Evolutionary conservation across 53 echinoderm and acorn worm species (phyloP).

Genomic region (Temnopleurus reevesii): DNA sequence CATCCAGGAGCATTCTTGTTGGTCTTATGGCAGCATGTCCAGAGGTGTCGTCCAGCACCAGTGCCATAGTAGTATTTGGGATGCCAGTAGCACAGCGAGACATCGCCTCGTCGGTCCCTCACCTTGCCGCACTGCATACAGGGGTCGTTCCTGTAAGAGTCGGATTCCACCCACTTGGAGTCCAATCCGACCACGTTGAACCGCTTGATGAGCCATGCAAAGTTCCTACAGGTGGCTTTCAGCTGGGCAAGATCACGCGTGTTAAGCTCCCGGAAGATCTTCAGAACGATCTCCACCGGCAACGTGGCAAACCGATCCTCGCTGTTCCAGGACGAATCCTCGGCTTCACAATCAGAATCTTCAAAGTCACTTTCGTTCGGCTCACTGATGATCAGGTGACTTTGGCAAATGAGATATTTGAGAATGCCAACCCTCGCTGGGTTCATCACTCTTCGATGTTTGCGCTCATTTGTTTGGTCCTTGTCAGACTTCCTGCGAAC

Average conservation of each 20-base stretch:
- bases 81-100: conserved; percentile 92
- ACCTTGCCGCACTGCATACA: conserved; percentile 99
- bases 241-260: conserved; percentile 85
- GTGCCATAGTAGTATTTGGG: conserved; percentile 94
- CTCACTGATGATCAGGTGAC: conserved; percentile 69
- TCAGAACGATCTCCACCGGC: conserved; percentile 77
- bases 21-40: conserved; percentile 86
- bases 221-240: conserved; percentile 89
- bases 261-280: conserved; percentile 73
- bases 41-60: conserved; percentile 79
- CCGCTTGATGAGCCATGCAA: conserved; percentile 85
- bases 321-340: conserved; percentile 62
- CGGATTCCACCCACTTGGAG: conserved; percentile 73
- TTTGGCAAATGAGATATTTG: conserved; percentile 74
- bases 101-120: conserved; percentile 85
- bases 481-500: conserved; percentile 4
- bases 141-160: conserved; percentile 78
- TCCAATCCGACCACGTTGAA: conserved; percentile 79
- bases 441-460: conserved; percentile 40
- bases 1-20: conserved; percentile 81
- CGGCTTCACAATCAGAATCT: conserved; percentile 65
- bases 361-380: conserved; percentile 65
- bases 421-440: conserved; percentile 72
- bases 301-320: conserved; percentile 71
- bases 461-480: not conserved